Conservation (phyloP, 2,797 vertebrate genomes). For the Gymnodraco acuticeps region DNA sequence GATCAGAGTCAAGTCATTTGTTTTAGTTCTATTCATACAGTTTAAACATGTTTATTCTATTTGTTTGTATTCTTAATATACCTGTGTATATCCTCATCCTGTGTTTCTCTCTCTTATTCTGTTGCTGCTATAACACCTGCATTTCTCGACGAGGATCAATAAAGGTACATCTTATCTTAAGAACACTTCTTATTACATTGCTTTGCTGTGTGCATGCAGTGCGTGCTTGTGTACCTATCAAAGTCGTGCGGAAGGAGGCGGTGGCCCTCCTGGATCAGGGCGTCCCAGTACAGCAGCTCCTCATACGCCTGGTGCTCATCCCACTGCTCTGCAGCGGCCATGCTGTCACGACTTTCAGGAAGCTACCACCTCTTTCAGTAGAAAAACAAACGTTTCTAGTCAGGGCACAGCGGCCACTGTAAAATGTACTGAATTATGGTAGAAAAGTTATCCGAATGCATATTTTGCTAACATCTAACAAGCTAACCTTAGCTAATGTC, state of each 20-base stretch:
- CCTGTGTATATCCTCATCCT: no score
- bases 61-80: no score
- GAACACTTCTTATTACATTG: no score
- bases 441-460: background rate
- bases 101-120: no score
- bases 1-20: no score
- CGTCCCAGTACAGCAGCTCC: slow-evolving; percentile 89
- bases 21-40: no score
- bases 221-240: slow-evolving; percentile 69
- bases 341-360: slow-evolving; percentile 51
- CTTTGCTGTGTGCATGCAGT: no score
- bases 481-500: background rate
- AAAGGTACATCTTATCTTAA: no score
- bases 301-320: slow-evolving; percentile 85
- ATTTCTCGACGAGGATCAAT: no score
- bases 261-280: slow-evolving; percentile 82
- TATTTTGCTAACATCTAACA: background rate
- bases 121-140: no score
- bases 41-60: no score
- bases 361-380: slow-evolving; percentile 25
- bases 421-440: background rate
- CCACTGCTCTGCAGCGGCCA: slow-evolving; percentile 76
- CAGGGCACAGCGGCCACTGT: accelerated
- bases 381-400: background rate
- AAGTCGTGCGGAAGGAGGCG: slow-evolving; percentile 83